Evolutionary conservation across 2,888 invertebrate species (phyloP), one percentile per base, ranked within the genome.

Genomic region (Aromia moschata): DNA sequence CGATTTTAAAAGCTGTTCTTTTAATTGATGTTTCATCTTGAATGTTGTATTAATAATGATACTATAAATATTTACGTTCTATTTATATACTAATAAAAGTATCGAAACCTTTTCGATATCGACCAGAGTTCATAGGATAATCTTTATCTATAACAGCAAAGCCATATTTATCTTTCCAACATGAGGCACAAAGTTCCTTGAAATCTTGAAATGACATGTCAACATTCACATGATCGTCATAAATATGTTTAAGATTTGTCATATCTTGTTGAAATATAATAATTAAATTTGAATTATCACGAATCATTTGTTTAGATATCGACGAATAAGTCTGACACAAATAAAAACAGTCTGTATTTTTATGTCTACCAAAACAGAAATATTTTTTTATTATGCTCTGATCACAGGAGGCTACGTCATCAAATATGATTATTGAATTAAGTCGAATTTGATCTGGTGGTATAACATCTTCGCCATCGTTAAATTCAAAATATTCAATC

Each of bases 291-390:
- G 43, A 41, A 37, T 60, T 56, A 30, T 57, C 47, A 5, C 60
- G 12, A 20, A 52, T 44, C n/a, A 56, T 12, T 14, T 56, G 56
- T 41, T 60, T 60, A 0, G 52, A 36, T 4, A 56, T 49, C 1
- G 45, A 25, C 3, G 25, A 25, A 25, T 25, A 25, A 25, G 25
- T 25, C 25, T 25, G 25, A 25, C 25, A 25, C 33, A 51, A 37
- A 56, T 56, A 56, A 51, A 56, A 59, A 43, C 58, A 59, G 18
- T 59, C 47, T 20, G 46, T 56, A 9, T 38, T 43, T 51, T 56
- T 56, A 20, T 60, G 59, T 1, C 49, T 33, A 44, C 44, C 49
- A 30, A 59, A 55, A 51, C 44, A 49, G 43, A 54, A 58, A 38
- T 47, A 49, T 25, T 14, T 55, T 37, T 55, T 37, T n/a, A 55